Conservation (phyloP, 2,888 invertebrate species). For the Zeuzera pyrina region DNA sequence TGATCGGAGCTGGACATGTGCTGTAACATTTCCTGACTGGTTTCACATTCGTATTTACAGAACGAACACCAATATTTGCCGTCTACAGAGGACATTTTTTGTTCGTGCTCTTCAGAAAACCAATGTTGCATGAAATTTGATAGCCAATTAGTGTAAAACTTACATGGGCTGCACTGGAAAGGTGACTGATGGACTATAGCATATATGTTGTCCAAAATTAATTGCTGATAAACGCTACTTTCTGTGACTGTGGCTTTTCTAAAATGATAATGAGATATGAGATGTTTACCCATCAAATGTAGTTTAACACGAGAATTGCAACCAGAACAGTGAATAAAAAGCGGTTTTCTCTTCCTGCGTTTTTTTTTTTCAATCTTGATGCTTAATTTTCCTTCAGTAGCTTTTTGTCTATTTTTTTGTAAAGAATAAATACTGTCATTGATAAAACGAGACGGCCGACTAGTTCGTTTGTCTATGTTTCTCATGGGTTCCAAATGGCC, state of each 20-base stretch:
- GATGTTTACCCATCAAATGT: constrained; percentile 84
- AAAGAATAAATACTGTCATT: constrained; percentile 41
- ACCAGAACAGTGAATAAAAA: constrained; percentile 78
- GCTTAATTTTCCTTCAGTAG: constrained; percentile 20
- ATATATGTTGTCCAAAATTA: constrained; percentile 84
- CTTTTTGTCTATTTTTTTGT: constrained; percentile 27
- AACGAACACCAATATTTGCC: constrained; percentile 82
- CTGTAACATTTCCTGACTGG: constrained; percentile 76
- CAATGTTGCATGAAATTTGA: constrained; percentile 82
- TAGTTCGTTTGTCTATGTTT: constrained; percentile 37
- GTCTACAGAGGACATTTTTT: constrained; percentile 54
- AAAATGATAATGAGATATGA: constrained; percentile 90
- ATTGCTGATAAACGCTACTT: constrained; percentile 69
- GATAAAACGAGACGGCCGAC: constrained; percentile 45
- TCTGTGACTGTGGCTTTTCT: constrained; percentile 77
- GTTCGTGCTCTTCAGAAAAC: constrained; percentile 76
- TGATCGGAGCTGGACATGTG: constrained; percentile 80
- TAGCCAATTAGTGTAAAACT: constrained; percentile 87
- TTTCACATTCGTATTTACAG: constrained; percentile 79
- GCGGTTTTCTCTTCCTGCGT: constrained; percentile 70
- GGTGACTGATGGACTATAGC: constrained; percentile 86
- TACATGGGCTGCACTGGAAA: constrained; percentile 88
- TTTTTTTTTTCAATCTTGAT: constrained; percentile 45
- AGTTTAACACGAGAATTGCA: constrained; percentile 80
- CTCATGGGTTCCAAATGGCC: constrained; percentile 51